Conservation (phyloP, 1,140 invertebrate genomes). For the Teleogryllus occipitalis region DNA sequence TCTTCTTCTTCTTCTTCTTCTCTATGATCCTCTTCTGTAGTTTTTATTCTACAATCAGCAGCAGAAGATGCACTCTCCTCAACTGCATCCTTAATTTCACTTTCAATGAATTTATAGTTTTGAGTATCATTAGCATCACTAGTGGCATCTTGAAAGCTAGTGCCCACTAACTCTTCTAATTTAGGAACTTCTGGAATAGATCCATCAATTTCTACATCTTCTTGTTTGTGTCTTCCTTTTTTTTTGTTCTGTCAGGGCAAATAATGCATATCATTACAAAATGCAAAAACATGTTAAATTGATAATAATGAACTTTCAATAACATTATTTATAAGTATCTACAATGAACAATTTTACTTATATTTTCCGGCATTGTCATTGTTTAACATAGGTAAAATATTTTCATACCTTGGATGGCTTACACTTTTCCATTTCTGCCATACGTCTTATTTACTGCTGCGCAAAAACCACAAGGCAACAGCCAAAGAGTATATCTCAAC, state of each 20-base stretch:
- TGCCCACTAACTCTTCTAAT: slow-evolving; percentile 34
- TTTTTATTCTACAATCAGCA: neutral
- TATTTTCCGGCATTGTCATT: too few relatives aligned
- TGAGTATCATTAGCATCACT: slow-evolving; percentile 32
- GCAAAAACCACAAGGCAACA: too few relatives aligned
- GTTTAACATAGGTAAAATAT: neutral
- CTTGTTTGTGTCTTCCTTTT: slow-evolving; percentile 29
- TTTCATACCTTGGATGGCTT: neutral
- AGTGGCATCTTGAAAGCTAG: neutral
- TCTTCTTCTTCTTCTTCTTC: neutral
- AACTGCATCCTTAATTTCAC: slow-evolving; percentile 39
- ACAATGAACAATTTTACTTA: too few relatives aligned
- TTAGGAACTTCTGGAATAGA: slow-evolving; percentile 30
- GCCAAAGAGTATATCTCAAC: too few relatives aligned
- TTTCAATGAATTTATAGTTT: slow-evolving; percentile 40
- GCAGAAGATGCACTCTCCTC: slow-evolving; percentile 29
- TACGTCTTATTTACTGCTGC: neutral
- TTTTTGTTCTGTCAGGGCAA: slow-evolving; percentile 32
- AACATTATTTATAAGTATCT: too few relatives aligned
- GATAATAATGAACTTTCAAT: too few relatives aligned
- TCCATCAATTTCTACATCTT: slow-evolving; percentile 8
- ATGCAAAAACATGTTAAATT: neutral
- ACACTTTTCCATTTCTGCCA: slow-evolving; percentile 4
- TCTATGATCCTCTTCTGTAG: neutral
- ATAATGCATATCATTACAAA: neutral